Base-by-base conservation (phyloP, 2,797 vertebrate species). In the Pipistrellus nathusii region DNA sequence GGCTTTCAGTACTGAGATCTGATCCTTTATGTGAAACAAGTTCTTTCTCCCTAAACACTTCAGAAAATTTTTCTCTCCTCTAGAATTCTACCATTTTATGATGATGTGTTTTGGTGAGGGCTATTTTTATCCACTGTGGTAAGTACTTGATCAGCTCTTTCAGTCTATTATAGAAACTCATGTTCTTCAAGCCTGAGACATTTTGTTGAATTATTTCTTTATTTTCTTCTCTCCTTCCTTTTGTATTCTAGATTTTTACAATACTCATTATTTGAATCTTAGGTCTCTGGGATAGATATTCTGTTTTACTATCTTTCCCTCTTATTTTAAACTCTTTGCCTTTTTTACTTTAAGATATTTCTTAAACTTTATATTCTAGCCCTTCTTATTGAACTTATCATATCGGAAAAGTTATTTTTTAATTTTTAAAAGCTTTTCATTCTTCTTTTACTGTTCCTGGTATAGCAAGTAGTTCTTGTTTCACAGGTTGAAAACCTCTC, bases 221-320 rank as follows among this genome's bases (percentile, higher is more conserved):
- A 38, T 90, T 91, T 85, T 91, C 23, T 57, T 76, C 41, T 17
- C 35, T 91, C n/a, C n/a, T 62, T 14, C 71, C 53, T 88, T 95
- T 38, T 86, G 62, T 55, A 46, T 44, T 81, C 3, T 87, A 23
- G 27, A 6, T 27, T 93, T 95, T 44, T 90, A 18, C 11, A 91
- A 81, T n/a, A 78, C 8, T 8, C 68, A 10, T 73, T 93, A 35
- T 75, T 93, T 80, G 25, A 87, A 51, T 80, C 17, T 89, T 84
- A 72, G 1, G 21, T 92, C 32, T 82, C 30, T 10, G 88, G 32
- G 21, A 27, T 76, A 71, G 3, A 1, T 73, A n/a, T 85, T 75
- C 21, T 62, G 32, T 48, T 94, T 86, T 38, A 38, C 12, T 35
- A 15, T 32, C 4, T 62, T 85, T 66, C 17, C 38, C 30, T 73